Evolutionary conservation across 1,140 invertebrate genomes (phyloP).

Genomic region (Musca domestica): DNA sequence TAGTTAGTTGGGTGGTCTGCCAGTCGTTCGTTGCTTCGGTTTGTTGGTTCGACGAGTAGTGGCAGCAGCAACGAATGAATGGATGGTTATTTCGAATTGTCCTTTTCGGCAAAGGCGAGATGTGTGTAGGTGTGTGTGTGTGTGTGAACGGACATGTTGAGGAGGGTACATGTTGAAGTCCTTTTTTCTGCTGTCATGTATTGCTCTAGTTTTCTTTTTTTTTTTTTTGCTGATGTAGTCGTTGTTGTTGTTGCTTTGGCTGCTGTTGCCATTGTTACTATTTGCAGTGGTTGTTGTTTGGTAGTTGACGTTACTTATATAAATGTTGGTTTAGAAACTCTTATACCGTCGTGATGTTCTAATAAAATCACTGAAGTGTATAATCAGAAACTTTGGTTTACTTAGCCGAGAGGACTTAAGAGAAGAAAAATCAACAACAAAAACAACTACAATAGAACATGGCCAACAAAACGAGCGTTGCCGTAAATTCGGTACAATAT

Average conservation of each 20-base stretch:
- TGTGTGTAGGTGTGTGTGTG: no score
- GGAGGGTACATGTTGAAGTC: not conserved
- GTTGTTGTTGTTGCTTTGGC: not conserved
- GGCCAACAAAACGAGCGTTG: no score
- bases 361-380: conserved; percentile 9
- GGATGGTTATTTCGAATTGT: no score
- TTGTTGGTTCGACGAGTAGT: no score
- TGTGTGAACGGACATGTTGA: no score
- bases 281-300: not conserved
- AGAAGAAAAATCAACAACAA: not conserved
- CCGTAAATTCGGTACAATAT: no score
- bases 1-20: no score
- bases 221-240: conserved; percentile 1
- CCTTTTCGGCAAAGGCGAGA: no score
- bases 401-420: not conserved
- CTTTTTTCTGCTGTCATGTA: not conserved
- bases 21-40: no score
- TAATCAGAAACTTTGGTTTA: conserved; percentile 18
- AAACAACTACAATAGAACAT: no score
- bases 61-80: no score
- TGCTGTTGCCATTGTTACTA: not conserved
- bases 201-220: not conserved
- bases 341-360: not conserved
- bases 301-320: not conserved
- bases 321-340: conserved; percentile 6